These are phyloP conservation scores for Seladonia tumulorum DNA, from an alignment of 2,888 invertebrate genomes.

Conservation along the genomic window DNA sequence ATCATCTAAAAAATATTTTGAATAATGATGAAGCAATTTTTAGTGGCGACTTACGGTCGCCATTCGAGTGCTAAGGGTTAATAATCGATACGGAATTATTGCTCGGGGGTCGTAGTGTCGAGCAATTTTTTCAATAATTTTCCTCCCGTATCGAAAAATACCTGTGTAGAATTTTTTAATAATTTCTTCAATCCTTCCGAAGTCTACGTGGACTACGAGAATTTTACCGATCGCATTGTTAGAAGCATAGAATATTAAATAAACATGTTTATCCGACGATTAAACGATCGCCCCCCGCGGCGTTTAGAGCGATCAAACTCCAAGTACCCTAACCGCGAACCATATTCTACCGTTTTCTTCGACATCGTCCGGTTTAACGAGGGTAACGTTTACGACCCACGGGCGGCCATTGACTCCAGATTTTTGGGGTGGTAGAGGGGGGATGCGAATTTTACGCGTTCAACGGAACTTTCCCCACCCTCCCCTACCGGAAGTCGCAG, in stretches of 20 bases:
- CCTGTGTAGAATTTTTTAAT: too few relatives aligned
- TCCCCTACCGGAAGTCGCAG: conserved; percentile 65
- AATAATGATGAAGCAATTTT: too few relatives aligned
- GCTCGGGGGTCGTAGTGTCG: too few relatives aligned
- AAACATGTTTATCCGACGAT: not conserved
- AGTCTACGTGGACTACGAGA: too few relatives aligned
- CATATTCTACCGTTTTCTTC: conserved; percentile 39
- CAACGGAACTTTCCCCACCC: conserved; percentile 47
- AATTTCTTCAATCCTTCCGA: too few relatives aligned
- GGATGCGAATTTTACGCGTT: conserved; percentile 62
- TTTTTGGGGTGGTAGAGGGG: conserved; percentile 36
- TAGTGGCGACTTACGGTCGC: too few relatives aligned
- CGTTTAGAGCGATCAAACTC: conserved; percentile 14
- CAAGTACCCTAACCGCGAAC: conserved; percentile 39
- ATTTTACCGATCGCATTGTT: not conserved
- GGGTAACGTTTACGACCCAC: conserved; percentile 47
- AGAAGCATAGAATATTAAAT: not conserved
- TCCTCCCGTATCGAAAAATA: too few relatives aligned
- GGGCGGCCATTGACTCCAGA: conserved; percentile 63
- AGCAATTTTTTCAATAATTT: too few relatives aligned
- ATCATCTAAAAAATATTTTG: too few relatives aligned
- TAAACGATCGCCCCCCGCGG: not conserved
- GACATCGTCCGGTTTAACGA: conserved; percentile 53
- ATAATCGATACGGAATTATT: too few relatives aligned
- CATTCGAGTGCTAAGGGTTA: too few relatives aligned